Percentiles rank a stretch among this genome's conserved stretches.
These are phyloP conservation scores for Phocides pigmalion DNA, from an alignment of 1,140 invertebrate genomes.

Conservation along the genomic window DNA sequence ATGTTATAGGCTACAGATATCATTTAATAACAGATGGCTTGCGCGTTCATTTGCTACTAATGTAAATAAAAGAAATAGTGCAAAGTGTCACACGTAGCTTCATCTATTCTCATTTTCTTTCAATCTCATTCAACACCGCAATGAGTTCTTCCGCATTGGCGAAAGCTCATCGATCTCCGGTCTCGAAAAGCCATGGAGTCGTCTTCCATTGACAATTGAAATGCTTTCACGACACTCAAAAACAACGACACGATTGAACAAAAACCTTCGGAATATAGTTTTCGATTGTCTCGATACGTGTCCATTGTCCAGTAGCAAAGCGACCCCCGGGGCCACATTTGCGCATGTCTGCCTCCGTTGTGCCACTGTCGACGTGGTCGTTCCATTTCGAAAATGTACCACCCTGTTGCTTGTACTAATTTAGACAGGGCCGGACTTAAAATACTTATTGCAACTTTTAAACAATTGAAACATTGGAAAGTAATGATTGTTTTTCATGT, in stretches of 20 bases:
- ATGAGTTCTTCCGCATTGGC: constrained; percentile 10
- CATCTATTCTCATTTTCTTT: constrained; percentile 3
- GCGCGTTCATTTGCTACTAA: too few relatives aligned
- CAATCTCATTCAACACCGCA: constrained; percentile 9
- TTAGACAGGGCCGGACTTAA: constrained; percentile 52
- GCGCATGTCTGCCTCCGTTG: constrained; percentile 60
- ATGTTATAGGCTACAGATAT: too few relatives aligned
- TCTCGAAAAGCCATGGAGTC: constrained; percentile 3
- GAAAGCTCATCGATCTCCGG: constrained; percentile 25
- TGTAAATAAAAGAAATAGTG: too few relatives aligned
- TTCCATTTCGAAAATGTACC: constrained; percentile 66
- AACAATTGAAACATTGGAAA: neutral
- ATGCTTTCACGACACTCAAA: constrained; percentile 24
- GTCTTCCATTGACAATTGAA: constrained; percentile 12
- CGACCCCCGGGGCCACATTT: constrained; percentile 46
- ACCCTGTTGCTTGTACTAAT: constrained; percentile 72
- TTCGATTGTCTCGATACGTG: constrained; percentile 28
- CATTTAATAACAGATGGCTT: too few relatives aligned
- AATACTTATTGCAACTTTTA: neutral
- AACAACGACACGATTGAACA: constrained; percentile 7
- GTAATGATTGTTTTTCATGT: too few relatives aligned
- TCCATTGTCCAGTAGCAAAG: constrained; percentile 44
- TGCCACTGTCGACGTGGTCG: constrained; percentile 40
- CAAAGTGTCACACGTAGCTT: too few relatives aligned
- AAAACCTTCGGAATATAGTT: constrained; percentile 18